Percentiles rank a stretch among this genome's conserved stretches.
Conservation (phyloP, 2,888 invertebrate species). For the Tribolium freemani region DNA sequence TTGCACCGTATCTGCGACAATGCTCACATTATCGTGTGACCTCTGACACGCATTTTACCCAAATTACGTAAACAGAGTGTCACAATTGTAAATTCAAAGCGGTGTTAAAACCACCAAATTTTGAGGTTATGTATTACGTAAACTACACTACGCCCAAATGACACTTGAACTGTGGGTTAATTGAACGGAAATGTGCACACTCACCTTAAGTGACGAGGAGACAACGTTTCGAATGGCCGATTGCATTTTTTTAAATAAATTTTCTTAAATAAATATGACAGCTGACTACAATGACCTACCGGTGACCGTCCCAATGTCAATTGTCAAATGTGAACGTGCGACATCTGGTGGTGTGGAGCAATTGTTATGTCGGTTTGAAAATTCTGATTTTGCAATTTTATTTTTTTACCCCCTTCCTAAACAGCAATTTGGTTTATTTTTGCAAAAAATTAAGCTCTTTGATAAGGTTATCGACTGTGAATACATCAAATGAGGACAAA, state of each 20-base stretch:
- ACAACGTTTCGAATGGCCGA: conserved; percentile 68
- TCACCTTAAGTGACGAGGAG: conserved; percentile 67
- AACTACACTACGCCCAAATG: background rate
- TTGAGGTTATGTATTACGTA: conserved; percentile 43
- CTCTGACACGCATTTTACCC: background rate
- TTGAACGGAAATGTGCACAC: background rate
- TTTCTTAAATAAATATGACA: conserved; percentile 29
- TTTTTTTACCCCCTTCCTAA: no score
- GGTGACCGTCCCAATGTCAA: background rate
- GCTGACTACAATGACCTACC: conserved; percentile 2
- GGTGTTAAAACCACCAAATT: background rate
- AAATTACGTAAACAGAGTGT: conserved; percentile 10
- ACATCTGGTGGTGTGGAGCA: no score
- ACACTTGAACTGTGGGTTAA: no score
- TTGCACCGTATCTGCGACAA: conserved; percentile 45
- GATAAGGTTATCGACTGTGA: no score
- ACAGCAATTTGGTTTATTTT: no score
- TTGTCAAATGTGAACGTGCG: no score
- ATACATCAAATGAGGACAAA: no score
- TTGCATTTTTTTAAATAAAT: conserved; percentile 64
- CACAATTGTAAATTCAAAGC: background rate
- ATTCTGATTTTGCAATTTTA: no score
- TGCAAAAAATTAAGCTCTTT: no score
- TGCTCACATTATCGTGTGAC: conserved; percentile 15
- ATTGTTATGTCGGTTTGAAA: no score